Conservation (phyloP, 2,113 vertebrate genomes). For the Pantherophis guttatus region DNA sequence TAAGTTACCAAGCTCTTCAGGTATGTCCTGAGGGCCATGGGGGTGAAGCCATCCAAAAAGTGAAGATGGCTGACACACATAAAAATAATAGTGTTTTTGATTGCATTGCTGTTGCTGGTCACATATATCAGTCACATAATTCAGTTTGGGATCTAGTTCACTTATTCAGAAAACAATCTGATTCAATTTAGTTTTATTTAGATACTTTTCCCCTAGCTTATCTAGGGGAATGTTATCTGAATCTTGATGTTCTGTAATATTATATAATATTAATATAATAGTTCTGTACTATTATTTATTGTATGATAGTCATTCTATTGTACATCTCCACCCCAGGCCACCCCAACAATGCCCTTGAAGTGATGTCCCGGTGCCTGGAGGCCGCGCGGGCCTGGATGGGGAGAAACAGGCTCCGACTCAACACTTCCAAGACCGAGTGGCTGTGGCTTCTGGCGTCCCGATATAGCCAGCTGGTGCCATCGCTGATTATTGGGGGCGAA, state of each 20-base stretch:
- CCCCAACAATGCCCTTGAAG: no score
- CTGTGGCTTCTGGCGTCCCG: no score
- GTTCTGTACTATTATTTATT: not conserved
- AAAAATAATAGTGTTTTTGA: not conserved
- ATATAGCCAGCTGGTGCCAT: no score
- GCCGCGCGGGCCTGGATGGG: no score
- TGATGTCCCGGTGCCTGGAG: no score
- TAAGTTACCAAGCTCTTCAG: not conserved
- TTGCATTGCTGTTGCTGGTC: not conserved
- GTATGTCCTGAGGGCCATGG: not conserved
- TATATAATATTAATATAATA: no score
- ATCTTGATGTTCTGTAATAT: not conserved
- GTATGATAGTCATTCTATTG: not conserved
- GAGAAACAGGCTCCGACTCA: no score
- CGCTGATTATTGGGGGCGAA: no score
- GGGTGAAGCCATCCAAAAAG: not conserved
- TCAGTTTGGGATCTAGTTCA: not conserved
- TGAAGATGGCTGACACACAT: not conserved
- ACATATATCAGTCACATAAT: not conserved
- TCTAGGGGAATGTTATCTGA: not conserved
- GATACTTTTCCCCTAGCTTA: not conserved
- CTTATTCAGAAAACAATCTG: not conserved
- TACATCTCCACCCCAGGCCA: no score
- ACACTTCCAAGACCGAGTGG: no score
- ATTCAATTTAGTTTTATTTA: not conserved